A percentile compares a stretch with the other conserved stretches of the same genome.
Conservation (phyloP, 2,797 vertebrate genomes). For the Platyrinchus mystaceus region DNA sequence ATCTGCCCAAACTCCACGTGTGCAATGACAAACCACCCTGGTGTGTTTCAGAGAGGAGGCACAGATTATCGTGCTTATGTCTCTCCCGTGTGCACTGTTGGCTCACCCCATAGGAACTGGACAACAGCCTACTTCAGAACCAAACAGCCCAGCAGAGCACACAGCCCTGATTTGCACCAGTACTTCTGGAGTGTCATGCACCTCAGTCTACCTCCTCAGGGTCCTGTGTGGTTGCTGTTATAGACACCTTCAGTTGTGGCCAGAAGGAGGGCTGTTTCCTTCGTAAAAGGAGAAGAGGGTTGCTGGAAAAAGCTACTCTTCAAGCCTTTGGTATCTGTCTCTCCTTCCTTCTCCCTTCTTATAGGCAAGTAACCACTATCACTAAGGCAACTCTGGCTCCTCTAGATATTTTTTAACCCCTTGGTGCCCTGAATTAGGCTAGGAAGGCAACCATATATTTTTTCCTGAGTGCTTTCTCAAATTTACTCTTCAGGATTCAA, state of each 20-base stretch:
- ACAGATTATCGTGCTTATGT: fast-evolving
- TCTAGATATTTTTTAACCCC: background rate
- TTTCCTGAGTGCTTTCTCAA: background rate
- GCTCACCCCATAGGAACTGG: background rate
- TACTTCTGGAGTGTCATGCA: background rate
- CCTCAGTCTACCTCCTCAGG: fast-evolving
- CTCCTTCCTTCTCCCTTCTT: background rate
- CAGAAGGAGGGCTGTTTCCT: background rate
- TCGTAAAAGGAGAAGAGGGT: background rate
- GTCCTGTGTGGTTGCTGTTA: background rate
- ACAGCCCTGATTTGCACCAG: background rate
- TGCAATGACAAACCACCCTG: background rate
- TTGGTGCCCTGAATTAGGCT: background rate
- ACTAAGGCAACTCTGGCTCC: background rate
- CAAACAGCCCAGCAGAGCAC: background rate
- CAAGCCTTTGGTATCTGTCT: background rate
- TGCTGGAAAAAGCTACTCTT: background rate
- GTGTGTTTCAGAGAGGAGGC: background rate
- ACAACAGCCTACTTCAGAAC: background rate
- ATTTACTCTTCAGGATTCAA: background rate
- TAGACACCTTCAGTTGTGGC: background rate
- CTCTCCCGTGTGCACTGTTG: background rate
- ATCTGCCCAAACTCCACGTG: background rate
- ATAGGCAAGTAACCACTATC: background rate
- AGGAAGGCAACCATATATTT: background rate